These are phyloP conservation scores for Notodonta ziczac DNA, from an alignment of 2,888 invertebrate genomes.

Conservation along the genomic window DNA sequence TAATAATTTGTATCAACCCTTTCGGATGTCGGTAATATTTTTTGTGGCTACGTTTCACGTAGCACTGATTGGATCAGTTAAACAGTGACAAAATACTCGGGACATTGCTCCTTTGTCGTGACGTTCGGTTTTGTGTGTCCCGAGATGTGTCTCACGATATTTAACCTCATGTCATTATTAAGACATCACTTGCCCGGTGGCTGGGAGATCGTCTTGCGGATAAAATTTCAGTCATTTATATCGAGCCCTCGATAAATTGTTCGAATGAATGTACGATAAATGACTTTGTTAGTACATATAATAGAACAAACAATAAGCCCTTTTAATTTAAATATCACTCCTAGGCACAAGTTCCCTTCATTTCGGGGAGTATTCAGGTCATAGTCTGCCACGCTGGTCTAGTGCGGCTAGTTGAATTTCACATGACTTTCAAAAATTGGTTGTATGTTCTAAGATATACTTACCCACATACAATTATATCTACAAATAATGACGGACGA, in stretches of 20 bases:
- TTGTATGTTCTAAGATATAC: too few species aligned
- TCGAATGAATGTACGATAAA: conserved; percentile 44
- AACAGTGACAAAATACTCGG: conserved; percentile 83
- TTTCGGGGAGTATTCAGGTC: too few species aligned
- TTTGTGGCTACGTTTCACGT: conserved; percentile 63
- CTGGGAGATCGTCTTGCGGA: conserved; percentile 69
- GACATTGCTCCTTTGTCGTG: conserved; percentile 74
- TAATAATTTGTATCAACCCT: conserved; percentile 72
- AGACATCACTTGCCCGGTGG: conserved; percentile 83
- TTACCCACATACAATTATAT: too few species aligned
- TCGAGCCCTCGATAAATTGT: conserved; percentile 57
- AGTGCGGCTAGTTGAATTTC: too few species aligned
- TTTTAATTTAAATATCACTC: too few species aligned
- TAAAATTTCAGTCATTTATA: conserved; percentile 75
- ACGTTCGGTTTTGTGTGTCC: conserved; percentile 63
- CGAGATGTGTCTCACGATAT: conserved; percentile 79
- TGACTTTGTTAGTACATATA: conserved; percentile 34
- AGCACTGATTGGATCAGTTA: conserved; percentile 76
- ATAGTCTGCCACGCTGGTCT: too few species aligned
- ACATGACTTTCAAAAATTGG: too few species aligned
- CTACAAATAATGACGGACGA: too few species aligned
- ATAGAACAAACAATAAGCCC: too few species aligned
- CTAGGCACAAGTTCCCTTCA: too few species aligned
- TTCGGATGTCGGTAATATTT: conserved; percentile 60
- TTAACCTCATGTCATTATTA: conserved; percentile 80